Evolutionary conservation across 2,888 invertebrate species (phyloP), one percentile per base, ranked within the genome.

Genomic region (Drosophila koepferae): DNA sequence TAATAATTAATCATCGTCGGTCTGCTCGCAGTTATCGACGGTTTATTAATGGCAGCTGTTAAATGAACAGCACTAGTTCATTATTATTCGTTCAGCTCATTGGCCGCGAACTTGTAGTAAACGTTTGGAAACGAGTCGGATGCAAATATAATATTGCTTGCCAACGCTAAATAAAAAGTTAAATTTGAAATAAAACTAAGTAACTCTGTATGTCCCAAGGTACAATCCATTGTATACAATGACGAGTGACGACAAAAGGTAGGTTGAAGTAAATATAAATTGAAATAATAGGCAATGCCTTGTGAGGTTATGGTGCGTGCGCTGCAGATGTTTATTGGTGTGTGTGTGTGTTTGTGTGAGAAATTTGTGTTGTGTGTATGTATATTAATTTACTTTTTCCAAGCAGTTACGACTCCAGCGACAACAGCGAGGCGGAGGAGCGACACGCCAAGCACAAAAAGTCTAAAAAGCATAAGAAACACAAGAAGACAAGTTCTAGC

Each of bases 401-500:
- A 40, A 81, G 41, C 62, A 92, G 92, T 72, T 88, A 80, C 68
- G 91, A 90, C 63, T 91, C 92, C 48, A 91, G 86, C 55, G 90
- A 91, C 62, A 68, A 63, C 49, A 89, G 89, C 55, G 85, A 67
- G 34, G 62, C 74, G 2, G 91, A 85, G 18, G 90, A 90, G 16
- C 92, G 89, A 49, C 88, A 79, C 36, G 68, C 82, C 40, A 92
- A 91, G 66, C 91, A 90, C 53, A 95, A 94, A 84, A 95, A 94
- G 75, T 91, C 90, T 44, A 95, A 95, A 81, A 95, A 95, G 79
- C 94, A 95, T 83, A 96, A 96, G 91, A 97, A 96, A 92, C 95
- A 95, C 81, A 96, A 96, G 84, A 95, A 95, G 77, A 84, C 91
- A 14, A 63, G 72, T 2, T 41, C 49, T 18, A 94, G 94, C 28